A percentile compares a stretch with the other conserved stretches of the same genome.
Conservation (phyloP, 2,888 invertebrate genomes). For the Heliconius aoede region DNA sequence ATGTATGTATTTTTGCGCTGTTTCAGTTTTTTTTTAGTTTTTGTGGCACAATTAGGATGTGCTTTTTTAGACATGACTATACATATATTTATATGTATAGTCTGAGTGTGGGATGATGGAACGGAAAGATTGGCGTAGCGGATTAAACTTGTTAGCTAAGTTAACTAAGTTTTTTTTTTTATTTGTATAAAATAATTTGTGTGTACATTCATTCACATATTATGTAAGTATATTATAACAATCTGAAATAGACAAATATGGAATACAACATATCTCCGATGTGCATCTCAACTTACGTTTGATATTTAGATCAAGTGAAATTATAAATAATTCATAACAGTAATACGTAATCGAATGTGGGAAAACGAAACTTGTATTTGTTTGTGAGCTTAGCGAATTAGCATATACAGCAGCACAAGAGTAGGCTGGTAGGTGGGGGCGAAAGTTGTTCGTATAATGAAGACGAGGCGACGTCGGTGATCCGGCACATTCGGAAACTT, state of each 20-base stretch:
- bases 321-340: conserved; percentile 20
- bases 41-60: conserved; percentile 8
- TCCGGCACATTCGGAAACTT: conserved; percentile 71
- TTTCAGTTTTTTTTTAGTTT: background rate
- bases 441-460: conserved; percentile 79
- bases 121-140: background rate
- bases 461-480: conserved; percentile 75
- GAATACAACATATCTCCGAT: background rate
- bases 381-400: conserved; percentile 75
- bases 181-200: no score
- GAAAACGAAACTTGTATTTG: conserved; percentile 68
- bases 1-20: background rate
- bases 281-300: background rate
- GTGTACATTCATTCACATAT: no score
- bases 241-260: background rate
- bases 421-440: conserved; percentile 67
- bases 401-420: conserved; percentile 73
- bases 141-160: no score
- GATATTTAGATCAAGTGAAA: conserved; percentile 4
- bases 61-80: background rate
- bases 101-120: background rate
- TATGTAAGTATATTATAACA: no score
- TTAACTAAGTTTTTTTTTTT: no score
- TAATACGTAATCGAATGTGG: conserved; percentile 30
- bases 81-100: background rate